phyloP scores from a whole-genome alignment of 53 echinoderm and acorn worm genomes.

The Glandiceps talaboti region DNA sequence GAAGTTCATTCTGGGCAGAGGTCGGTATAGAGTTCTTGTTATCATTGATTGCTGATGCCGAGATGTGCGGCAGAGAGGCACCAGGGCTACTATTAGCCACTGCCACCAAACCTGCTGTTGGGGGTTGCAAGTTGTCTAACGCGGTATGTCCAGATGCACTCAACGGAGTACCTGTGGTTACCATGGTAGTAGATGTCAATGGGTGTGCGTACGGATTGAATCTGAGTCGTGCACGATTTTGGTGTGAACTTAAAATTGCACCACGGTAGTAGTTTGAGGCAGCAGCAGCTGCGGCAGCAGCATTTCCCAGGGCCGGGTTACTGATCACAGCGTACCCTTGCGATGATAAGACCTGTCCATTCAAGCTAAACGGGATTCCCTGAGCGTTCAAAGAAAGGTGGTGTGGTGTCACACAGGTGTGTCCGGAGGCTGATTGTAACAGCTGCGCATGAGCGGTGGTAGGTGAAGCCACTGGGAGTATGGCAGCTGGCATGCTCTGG shows the following conservation, averaged over 20 bases:
- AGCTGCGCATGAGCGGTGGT: constrained; percentile 1
- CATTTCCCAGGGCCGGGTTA: neutral
- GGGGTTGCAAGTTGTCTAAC: constrained; percentile 6
- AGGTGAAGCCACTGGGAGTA: neutral
- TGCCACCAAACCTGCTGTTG: constrained; percentile 61
- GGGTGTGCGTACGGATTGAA: constrained; percentile 89
- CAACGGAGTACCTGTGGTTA: constrained; percentile 65
- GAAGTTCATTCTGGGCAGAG: constrained; percentile 56
- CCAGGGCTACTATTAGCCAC: constrained; percentile 81
- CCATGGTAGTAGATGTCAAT: constrained; percentile 66
- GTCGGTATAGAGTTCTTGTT: constrained; percentile 3
- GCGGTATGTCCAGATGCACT: constrained; percentile 27
- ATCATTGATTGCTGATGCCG: constrained; percentile 33
- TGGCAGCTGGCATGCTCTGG: neutral
- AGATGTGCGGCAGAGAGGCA: constrained; percentile 34
- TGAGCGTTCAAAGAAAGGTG: neutral
- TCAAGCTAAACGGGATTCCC: constrained; percentile 1
- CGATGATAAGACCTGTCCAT: neutral
- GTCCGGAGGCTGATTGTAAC: neutral
- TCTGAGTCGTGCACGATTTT: constrained; percentile 43
- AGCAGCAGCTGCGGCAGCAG: constrained; percentile 65
- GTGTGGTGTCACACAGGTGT: neutral
- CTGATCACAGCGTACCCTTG: neutral
- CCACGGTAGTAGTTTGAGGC: constrained; percentile 77
- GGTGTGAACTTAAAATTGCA: constrained; percentile 92